phyloP scores from a whole-genome alignment of 2,797 vertebrate genomes.

The Rhabdophis nuchalis region DNA sequence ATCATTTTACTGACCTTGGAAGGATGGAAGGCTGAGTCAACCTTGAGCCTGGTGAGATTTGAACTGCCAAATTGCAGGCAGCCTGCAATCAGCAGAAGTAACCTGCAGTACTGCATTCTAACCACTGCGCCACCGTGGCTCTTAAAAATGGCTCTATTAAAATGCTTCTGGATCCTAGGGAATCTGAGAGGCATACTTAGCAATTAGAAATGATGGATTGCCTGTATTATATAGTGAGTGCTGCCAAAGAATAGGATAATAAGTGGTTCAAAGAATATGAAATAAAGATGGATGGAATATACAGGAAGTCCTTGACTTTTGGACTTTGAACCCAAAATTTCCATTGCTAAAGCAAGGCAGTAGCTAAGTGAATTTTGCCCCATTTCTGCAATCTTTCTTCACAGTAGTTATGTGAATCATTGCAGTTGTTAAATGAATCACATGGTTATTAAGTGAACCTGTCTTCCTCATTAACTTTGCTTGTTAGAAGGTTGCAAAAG shows the following conservation, averaged over 20 bases:
- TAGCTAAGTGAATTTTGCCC: not conserved
- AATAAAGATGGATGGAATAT: not conserved
- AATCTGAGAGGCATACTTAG: not conserved
- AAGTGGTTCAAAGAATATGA: not conserved
- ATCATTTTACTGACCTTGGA: too few species aligned
- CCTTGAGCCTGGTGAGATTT: too few species aligned
- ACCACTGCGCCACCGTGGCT: too few species aligned
- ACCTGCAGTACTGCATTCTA: too few species aligned
- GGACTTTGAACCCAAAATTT: not conserved
- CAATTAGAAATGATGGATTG: not conserved
- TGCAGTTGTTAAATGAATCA: too few species aligned
- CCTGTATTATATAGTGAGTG: too few species aligned
- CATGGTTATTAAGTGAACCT: not conserved
- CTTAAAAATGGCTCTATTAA: not conserved
- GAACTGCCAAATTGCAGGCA: too few species aligned
- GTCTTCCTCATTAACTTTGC: too few species aligned
- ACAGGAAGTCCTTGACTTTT: not conserved
- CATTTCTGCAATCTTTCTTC: not conserved
- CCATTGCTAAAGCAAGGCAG: not conserved
- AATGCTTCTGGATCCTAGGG: not conserved
- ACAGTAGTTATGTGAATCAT: not conserved
- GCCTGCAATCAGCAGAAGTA: too few species aligned
- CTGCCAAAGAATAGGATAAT: not conserved
- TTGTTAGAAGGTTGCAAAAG: not conserved
- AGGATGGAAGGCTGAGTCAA: too few species aligned